These are phyloP conservation scores for Tangara arthus DNA, from an alignment of 2,797 vertebrate species.

Conservation along the genomic window DNA sequence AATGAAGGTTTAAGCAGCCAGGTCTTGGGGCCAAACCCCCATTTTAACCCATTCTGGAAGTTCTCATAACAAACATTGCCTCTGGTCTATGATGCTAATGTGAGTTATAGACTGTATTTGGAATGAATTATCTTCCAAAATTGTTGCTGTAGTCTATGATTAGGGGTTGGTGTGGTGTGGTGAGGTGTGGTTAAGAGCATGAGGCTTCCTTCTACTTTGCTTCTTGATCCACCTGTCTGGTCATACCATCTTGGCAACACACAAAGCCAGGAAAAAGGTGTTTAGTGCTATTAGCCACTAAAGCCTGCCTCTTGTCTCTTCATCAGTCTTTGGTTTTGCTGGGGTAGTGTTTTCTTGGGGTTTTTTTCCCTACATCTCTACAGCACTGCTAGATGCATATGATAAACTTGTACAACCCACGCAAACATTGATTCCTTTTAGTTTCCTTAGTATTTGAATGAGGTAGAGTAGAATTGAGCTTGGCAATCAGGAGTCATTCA, in stretches of 20 bases:
- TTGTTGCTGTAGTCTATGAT: not conserved
- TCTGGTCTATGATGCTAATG: not conserved
- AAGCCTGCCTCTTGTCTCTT: not conserved
- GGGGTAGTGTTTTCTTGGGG: fast-evolving
- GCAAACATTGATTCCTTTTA: not conserved
- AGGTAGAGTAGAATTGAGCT: not conserved
- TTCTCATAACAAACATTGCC: not conserved
- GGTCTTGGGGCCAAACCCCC: not conserved
- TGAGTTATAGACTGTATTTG: not conserved
- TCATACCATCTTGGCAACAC: not conserved
- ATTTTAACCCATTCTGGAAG: not conserved
- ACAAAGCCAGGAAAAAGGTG: not conserved
- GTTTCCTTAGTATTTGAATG: not conserved
- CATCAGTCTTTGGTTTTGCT: not conserved
- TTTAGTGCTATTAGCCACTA: not conserved
- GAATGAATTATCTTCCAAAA: not conserved
- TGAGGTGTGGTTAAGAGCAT: not conserved
- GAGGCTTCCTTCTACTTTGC: not conserved
- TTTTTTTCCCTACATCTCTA: not conserved
- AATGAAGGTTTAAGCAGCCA: constrained; percentile 13
- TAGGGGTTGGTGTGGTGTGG: not conserved
- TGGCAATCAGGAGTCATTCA: not conserved
- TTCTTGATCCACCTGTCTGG: not conserved
- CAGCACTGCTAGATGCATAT: not conserved
- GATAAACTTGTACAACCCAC: not conserved